Base-by-base conservation (phyloP, 2,113 vertebrate species). In the Procavia capensis region DNA sequence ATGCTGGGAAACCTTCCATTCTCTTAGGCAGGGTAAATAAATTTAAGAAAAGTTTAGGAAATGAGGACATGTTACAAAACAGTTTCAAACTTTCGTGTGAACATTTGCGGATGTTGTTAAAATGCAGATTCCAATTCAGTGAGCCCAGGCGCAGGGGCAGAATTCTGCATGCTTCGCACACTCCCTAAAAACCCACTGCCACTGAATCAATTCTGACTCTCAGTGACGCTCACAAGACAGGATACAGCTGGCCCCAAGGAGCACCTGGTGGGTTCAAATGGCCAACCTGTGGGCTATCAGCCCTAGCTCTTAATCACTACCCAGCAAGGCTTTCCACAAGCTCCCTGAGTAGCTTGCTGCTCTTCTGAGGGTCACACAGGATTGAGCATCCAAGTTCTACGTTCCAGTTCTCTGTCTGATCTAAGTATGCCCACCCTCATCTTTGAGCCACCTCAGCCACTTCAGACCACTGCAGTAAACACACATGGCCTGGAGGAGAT, bases 1-100 rank as follows among this genome's bases (percentile, higher is more conserved):
- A 1, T 2, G 57, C 27, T 1, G 0, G 45, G 31, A 31, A 29
- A 4, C 1, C 0, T 0, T 14, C 9, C 0, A 0, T 19, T 63
- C 22, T 41, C 1, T 0, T 4, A 27, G 29, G 27, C 29, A n/a
- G 39, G 61, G 19, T 41, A 45, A 47, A 41, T 39, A 1, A 39
- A 7, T 4, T 36, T 19, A 41, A 31, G 41, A 34, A 57, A 5
- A 11, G 50, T 27, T 29, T 39, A 17, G 24, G 16, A 22, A 36
- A 39, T 13, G 43, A 75, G 85, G 17, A 59, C 31, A 29, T 20
- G 17, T 50, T 34, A 3, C 4, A 78, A 29, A 47, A 50, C 4
- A 47, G 29, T 50, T 29, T 78, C 29, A 78, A 47, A 78, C 16
- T 50, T 78, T 50, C 17, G 20, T 78, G 25, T 50, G 45, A 78